Conservation (phyloP, 2,797 vertebrate species). For the Simalia tracyae region DNA sequence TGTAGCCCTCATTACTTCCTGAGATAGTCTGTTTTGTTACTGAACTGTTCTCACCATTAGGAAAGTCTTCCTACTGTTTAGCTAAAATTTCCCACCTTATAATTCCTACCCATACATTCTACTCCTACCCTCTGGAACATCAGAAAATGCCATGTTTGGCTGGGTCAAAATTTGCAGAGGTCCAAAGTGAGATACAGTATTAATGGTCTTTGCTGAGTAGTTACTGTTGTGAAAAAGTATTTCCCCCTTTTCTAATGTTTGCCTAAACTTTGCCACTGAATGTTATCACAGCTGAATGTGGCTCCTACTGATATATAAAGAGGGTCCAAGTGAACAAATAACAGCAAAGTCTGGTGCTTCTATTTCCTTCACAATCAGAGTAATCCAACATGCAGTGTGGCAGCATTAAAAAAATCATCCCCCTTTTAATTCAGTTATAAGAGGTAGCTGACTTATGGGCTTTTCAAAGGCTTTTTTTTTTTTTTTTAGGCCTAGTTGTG, state of each 20-base stretch:
- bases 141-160: not conserved
- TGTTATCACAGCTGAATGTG: not conserved
- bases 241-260: not conserved
- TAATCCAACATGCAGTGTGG: not conserved
- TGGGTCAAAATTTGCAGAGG: not conserved
- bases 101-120: not conserved
- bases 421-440: not conserved
- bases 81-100: not conserved
- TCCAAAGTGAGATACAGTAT: not conserved
- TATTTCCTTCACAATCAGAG: not conserved
- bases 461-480: not conserved
- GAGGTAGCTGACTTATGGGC: not conserved
- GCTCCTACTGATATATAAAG: not conserved
- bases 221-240: not conserved
- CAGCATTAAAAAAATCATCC: not conserved
- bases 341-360: not conserved
- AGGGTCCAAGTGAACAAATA: not conserved
- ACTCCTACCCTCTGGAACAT: not conserved
- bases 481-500: not conserved
- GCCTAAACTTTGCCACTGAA: not conserved
- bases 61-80: not conserved
- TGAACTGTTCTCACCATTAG: not conserved
- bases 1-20: not conserved
- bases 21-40: not conserved
- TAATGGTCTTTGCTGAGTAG: not conserved